phyloP scores from a whole-genome alignment of 1,140 invertebrate species.

The Heterodera schachtii region DNA sequence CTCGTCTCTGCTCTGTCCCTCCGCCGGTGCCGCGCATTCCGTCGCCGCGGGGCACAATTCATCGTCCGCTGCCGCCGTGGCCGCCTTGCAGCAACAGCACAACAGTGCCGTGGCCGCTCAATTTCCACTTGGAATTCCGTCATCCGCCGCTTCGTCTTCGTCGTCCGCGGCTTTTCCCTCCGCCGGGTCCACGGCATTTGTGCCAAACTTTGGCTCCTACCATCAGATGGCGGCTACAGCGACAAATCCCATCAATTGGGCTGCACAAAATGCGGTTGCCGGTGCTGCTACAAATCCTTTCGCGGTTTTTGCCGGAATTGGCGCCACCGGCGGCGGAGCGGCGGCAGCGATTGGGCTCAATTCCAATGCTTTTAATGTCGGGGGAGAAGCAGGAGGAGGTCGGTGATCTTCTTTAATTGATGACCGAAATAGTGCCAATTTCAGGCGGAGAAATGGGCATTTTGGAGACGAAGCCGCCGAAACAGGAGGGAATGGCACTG shows the following conservation, averaged over 20 bases:
- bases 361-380: too few species aligned
- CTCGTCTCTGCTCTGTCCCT: not conserved
- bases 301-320: not conserved
- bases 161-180: not conserved
- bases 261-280: too few species aligned
- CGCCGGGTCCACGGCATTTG: not conserved
- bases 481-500: not conserved
- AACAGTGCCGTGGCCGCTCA: not conserved
- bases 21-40: too few species aligned
- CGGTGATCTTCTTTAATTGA: not conserved
- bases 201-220: not conserved
- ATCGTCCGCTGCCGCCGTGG: too few species aligned
- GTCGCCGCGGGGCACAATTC: too few species aligned
- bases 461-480: not conserved
- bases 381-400: not conserved
- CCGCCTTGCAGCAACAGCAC: too few species aligned
- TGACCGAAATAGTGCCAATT: not conserved
- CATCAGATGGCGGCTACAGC: not conserved
- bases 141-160: not conserved
- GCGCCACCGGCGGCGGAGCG: not conserved
- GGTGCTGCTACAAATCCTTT: not conserved
- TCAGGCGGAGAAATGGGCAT: not conserved
- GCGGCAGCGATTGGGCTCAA: not conserved
- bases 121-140: not conserved
- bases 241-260: not conserved